Evolutionary conservation across 2,888 invertebrate species (phyloP).

Genomic region (Leucozona laternaria): DNA sequence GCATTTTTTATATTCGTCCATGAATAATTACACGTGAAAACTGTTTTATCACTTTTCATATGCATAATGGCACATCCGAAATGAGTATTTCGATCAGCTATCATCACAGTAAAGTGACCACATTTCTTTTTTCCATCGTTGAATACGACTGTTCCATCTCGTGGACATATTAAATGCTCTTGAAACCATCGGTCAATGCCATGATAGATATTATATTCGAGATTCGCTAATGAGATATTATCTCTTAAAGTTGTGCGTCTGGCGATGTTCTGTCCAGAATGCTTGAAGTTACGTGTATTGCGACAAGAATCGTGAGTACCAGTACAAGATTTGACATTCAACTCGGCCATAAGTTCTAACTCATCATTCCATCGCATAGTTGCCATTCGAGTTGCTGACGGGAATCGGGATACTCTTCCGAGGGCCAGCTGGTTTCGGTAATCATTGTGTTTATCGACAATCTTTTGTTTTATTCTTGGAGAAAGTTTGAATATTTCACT

Average conservation of each 20-base stretch:
- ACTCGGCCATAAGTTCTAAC: slow-evolving; percentile 73
- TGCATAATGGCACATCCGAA: slow-evolving; percentile 72
- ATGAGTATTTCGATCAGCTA: slow-evolving; percentile 58
- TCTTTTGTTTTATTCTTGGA: slow-evolving; percentile 45
- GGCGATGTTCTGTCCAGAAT: slow-evolving; percentile 76
- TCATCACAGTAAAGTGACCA: slow-evolving; percentile 77
- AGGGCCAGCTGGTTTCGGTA: slow-evolving; percentile 71
- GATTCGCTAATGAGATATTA: slow-evolving; percentile 1
- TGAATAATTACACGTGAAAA: slow-evolving; percentile 76
- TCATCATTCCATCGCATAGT: slow-evolving; percentile 75
- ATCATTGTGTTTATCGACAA: slow-evolving; percentile 72
- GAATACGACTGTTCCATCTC: slow-evolving; percentile 21
- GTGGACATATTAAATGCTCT: slow-evolving; percentile 60
- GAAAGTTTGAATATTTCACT: slow-evolving; percentile 47
- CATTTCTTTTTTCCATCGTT: slow-evolving; percentile 61
- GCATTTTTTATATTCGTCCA: slow-evolving; percentile 70
- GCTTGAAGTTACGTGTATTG: slow-evolving; percentile 71
- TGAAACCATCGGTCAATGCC: slow-evolving; percentile 73
- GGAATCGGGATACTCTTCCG: slow-evolving; percentile 61
- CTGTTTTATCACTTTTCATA: slow-evolving; percentile 45
- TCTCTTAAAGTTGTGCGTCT: background rate
- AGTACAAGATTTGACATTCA: slow-evolving; percentile 74
- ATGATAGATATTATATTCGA: slow-evolving; percentile 28
- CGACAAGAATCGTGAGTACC: slow-evolving; percentile 73
- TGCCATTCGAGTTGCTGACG: slow-evolving; percentile 71